Evolutionary conservation across 1,140 invertebrate genomes (phyloP).

Genomic region (Diorhabda carinulata): DNA sequence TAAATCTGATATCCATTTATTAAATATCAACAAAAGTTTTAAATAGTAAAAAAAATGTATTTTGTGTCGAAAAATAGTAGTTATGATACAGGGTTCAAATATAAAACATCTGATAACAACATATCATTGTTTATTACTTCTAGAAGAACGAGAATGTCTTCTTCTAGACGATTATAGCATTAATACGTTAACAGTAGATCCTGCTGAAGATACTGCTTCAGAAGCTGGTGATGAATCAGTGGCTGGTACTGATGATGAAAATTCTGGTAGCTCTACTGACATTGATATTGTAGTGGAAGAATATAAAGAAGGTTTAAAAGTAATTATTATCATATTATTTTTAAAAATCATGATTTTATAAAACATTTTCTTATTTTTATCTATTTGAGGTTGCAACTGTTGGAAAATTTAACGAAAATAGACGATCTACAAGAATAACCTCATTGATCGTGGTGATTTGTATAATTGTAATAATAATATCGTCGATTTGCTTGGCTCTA

Average conservation of each 20-base stretch:
- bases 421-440: slow-evolving; percentile 24
- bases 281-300: slow-evolving; percentile 33
- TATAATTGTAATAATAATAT: slow-evolving; percentile 17
- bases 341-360: not conserved
- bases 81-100: no score
- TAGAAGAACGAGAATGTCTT: slow-evolving; percentile 28
- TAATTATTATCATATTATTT: slow-evolving; percentile 4
- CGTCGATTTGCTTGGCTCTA: slow-evolving; percentile 19
- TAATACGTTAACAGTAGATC: slow-evolving; percentile 18
- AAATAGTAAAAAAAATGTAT: no score
- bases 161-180: slow-evolving; percentile 22
- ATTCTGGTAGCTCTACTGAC: slow-evolving; percentile 30
- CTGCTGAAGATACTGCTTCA: slow-evolving; percentile 23
- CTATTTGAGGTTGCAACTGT: slow-evolving; percentile 24
- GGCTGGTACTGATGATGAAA: slow-evolving; percentile 19
- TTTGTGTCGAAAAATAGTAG: no score
- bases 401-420: slow-evolving; percentile 25
- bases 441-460: slow-evolving; percentile 22
- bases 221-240: slow-evolving; percentile 28
- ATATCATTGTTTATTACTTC: not conserved
- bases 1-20: no score
- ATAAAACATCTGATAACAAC: no score
- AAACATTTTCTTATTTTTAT: not conserved
- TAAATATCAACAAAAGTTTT: no score
- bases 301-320: slow-evolving; percentile 28